phyloP scores from a whole-genome alignment of 2,797 vertebrate genomes.

The Rhinogobio ventralis region DNA sequence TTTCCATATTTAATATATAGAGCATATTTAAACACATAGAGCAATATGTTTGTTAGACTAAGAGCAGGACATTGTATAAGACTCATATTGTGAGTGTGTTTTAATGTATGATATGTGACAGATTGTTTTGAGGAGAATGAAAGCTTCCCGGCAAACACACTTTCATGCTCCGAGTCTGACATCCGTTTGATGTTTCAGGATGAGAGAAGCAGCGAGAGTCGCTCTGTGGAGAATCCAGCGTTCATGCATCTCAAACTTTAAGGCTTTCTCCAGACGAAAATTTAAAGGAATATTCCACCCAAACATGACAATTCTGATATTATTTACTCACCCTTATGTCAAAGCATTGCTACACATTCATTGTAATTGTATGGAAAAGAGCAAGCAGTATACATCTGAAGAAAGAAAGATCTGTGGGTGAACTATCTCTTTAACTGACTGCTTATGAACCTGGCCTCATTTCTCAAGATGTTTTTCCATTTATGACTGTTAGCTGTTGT shows the following conservation, averaged over 20 bases:
- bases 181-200: conserved; percentile 74
- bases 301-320: background rate
- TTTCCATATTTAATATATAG: background rate
- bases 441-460: conserved; percentile 37
- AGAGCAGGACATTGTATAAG: conserved; percentile 23
- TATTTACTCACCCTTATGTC: background rate
- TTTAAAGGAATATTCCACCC: background rate
- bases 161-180: conserved; percentile 75
- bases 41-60: background rate
- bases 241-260: conserved; percentile 41
- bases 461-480: background rate
- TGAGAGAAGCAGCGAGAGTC: conserved; percentile 64
- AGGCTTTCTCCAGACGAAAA: conserved; percentile 10
- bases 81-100: conserved; percentile 63
- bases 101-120: conserved; percentile 67
- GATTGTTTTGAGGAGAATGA: conserved; percentile 64
- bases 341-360: background rate
- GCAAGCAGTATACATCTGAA: background rate
- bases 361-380: background rate
- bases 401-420: background rate
- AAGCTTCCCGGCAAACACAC: conserved; percentile 65
- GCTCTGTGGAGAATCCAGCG: conserved; percentile 59
- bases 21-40: background rate
- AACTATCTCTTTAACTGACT: background rate
- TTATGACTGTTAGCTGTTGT: conserved; percentile 21